Conservation (phyloP, 2,888 invertebrate genomes). For the Halictus ligatus region DNA sequence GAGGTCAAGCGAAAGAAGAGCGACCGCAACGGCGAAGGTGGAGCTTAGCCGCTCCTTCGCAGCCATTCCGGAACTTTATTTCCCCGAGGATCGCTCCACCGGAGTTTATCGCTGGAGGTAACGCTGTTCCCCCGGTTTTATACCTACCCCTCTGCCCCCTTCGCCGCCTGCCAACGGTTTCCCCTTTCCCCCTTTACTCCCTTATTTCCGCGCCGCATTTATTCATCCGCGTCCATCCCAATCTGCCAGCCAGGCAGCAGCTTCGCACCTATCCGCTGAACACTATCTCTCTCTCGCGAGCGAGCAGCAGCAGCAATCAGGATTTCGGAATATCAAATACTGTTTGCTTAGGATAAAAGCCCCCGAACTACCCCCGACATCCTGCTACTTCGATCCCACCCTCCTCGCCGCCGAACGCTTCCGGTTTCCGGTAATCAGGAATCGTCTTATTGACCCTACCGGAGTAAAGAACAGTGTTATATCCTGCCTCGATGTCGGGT, state of each 20-base stretch:
- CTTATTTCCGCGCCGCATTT: conserved; percentile 38
- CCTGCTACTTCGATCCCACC: conserved; percentile 29
- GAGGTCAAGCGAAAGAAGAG: conserved; percentile 63
- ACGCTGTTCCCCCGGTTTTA: conserved; percentile 60
- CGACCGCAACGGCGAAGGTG: conserved; percentile 49
- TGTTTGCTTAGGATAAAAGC: conserved; percentile 64
- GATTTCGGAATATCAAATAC: conserved; percentile 58
- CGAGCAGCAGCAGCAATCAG: conserved; percentile 46
- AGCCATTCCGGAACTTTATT: conserved; percentile 77
- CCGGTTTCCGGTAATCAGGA: conserved; percentile 32
- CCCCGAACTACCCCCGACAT: neutral
- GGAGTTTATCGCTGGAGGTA: conserved; percentile 78
- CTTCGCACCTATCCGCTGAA: conserved; percentile 11
- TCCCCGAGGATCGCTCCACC: conserved; percentile 78
- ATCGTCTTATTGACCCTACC: conserved; percentile 9
- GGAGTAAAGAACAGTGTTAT: conserved; percentile 9
- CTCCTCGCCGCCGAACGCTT: neutral
- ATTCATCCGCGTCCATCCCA: conserved; percentile 15
- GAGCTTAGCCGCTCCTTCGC: conserved; percentile 60
- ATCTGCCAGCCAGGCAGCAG: conserved; percentile 3
- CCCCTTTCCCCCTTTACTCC: neutral
- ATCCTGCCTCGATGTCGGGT: neutral
- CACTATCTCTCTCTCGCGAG: conserved; percentile 15
- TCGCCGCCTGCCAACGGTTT: neutral
- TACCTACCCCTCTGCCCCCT: conserved; percentile 30